phyloP scores from a whole-genome alignment of 2,797 vertebrate species.

The Brachymystax lenok region DNA sequence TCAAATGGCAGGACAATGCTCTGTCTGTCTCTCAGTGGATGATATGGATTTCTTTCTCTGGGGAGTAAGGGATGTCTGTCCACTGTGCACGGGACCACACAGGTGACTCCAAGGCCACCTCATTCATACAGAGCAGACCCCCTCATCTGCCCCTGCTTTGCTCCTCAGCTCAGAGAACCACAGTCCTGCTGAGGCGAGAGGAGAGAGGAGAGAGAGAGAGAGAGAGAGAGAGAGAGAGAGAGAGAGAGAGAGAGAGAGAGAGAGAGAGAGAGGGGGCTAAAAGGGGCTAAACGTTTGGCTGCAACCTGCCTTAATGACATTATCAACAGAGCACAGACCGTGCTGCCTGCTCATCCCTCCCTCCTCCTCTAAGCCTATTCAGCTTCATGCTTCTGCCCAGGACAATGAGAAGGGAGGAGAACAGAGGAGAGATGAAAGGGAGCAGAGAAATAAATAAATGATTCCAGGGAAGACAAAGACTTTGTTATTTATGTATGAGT shows the following conservation, averaged over 20 bases:
- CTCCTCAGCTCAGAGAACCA: constrained; percentile 23
- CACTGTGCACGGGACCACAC: not conserved
- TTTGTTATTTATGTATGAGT: constrained; percentile 38
- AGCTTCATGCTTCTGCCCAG: constrained; percentile 43
- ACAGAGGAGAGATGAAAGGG: constrained; percentile 18
- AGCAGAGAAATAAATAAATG: not conserved
- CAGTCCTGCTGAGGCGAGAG: constrained; percentile 16
- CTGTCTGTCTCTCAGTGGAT: not conserved
- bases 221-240: not conserved
- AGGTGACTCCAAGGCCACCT: no score
- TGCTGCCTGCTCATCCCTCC: constrained; percentile 48
- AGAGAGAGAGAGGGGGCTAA: not conserved
- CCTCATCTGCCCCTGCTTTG: constrained; percentile 9
- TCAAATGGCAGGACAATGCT: not conserved
- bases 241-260: not conserved
- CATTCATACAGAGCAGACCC: not conserved
- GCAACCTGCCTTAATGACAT: constrained; percentile 59
- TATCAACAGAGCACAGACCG: constrained; percentile 58
- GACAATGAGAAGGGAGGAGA: constrained; percentile 37
- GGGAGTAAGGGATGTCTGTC: not conserved
- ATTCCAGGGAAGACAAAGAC: not conserved
- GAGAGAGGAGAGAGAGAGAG: not conserved
- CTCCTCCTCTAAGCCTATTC: constrained; percentile 59
- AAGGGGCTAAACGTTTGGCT: not conserved
- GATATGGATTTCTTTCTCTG: not conserved